Conservation (phyloP, 2,113 vertebrate genomes). For the Cervus canadensis region DNA sequence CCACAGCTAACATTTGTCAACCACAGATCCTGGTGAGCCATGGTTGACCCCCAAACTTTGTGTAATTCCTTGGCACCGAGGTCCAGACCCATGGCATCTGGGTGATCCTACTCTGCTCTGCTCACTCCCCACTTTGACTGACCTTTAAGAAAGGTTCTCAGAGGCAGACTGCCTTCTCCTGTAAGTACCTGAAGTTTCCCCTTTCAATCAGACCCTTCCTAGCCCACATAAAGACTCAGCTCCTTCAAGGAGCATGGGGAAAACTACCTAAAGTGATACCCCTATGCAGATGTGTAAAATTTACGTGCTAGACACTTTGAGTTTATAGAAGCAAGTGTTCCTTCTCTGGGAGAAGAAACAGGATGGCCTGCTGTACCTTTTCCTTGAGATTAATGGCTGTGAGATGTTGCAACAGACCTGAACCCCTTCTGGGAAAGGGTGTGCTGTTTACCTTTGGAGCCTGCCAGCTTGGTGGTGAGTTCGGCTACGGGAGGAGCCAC, state of each 20-base stretch:
- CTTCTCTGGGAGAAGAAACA: neutral
- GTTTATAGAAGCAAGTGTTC: neutral
- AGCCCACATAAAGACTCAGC: neutral
- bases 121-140: neutral
- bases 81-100: neutral
- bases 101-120: neutral
- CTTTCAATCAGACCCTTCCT: neutral
- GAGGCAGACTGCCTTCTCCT: neutral
- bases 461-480: neutral
- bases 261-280: neutral
- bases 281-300: neutral
- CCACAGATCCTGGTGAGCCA: neutral
- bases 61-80: neutral
- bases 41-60: neutral
- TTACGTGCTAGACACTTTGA: neutral
- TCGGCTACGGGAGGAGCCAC: neutral
- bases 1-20: neutral
- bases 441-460: neutral
- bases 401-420: neutral
- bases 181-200: neutral
- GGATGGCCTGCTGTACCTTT: neutral
- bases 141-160: neutral
- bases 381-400: neutral
- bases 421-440: slow-evolving; percentile 46
- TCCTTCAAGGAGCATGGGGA: neutral